Evolutionary conservation across 2,888 invertebrate genomes (phyloP).

Genomic region (Tenthredo amoena): DNA sequence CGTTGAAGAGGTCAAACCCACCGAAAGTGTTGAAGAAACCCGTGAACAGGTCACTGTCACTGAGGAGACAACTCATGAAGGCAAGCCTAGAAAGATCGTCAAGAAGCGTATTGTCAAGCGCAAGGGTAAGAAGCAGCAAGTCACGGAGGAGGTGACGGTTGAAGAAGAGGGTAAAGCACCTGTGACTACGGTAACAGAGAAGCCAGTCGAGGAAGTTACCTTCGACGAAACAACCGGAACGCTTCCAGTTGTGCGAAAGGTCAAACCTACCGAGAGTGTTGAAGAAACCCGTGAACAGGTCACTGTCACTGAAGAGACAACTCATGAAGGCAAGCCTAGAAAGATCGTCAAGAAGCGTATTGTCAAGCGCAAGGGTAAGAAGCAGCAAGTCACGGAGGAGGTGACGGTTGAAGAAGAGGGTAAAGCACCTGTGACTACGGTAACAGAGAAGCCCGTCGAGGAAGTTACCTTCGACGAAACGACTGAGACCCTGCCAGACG

Average conservation of each 20-base stretch:
- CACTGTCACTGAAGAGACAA: slow-evolving; percentile 72
- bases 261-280: slow-evolving; percentile 62
- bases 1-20: not conserved
- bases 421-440: slow-evolving; percentile 66
- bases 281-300: slow-evolving; percentile 77
- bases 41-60: slow-evolving; percentile 77
- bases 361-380: slow-evolving; percentile 77
- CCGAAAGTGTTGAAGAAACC: slow-evolving; percentile 67
- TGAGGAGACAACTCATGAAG: slow-evolving; percentile 71
- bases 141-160: no score
- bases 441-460: no score
- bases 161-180: slow-evolving; percentile 58
- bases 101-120: slow-evolving; percentile 76
- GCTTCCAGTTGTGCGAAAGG: slow-evolving; percentile 63
- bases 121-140: no score
- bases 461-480: no score
- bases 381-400: slow-evolving; percentile 79
- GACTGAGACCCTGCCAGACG: no score
- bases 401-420: slow-evolving; percentile 77
- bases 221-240: slow-evolving; percentile 61
- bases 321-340: slow-evolving; percentile 70
- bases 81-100: slow-evolving; percentile 68
- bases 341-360: slow-evolving; percentile 76
- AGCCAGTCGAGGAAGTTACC: slow-evolving; percentile 56
- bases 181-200: slow-evolving; percentile 64